phyloP scores from a whole-genome alignment of 2,797 vertebrate genomes.

The Leptodactylus fallax region DNA sequence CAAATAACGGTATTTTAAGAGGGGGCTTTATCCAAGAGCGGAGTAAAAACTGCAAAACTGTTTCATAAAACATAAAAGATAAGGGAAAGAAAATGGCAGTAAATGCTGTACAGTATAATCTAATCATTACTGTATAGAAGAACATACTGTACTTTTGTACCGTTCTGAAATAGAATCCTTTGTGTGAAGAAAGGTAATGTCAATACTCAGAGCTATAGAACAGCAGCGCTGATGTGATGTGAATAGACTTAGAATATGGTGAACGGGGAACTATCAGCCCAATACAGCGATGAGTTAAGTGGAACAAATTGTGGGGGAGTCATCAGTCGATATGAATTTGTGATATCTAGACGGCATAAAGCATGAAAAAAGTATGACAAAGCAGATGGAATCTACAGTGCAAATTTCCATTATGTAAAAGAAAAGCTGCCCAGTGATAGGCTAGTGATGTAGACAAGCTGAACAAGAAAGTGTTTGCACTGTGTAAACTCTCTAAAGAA shows the following conservation, averaged over 20 bases:
- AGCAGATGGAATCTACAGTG: not conserved
- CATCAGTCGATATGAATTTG: not conserved
- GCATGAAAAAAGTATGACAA: not conserved
- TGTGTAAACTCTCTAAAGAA: too few species aligned
- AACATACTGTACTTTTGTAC: slow-evolving; percentile 15
- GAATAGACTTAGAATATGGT: not conserved
- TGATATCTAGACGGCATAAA: not conserved
- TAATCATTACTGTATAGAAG: slow-evolving; percentile 42
- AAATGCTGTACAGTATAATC: slow-evolving; percentile 8
- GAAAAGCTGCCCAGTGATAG: not conserved
- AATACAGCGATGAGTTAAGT: not conserved
- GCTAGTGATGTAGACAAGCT: too few species aligned
- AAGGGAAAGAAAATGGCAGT: slow-evolving; percentile 16
- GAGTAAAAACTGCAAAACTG: slow-evolving; percentile 41
- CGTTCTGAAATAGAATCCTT: not conserved
- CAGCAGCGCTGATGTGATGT: not conserved
- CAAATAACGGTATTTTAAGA: slow-evolving; percentile 61
- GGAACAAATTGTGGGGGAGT: not conserved
- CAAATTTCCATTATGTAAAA: not conserved
- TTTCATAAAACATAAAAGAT: slow-evolving; percentile 39
- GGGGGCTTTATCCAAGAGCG: slow-evolving; percentile 33
- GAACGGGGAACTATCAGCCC: not conserved
- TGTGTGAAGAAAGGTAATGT: slow-evolving; percentile 6
- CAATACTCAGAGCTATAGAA: not conserved
- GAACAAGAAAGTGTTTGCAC: too few species aligned